phyloP scores from a whole-genome alignment of 1,140 invertebrate species.

The Leptinotarsa lineolata region DNA sequence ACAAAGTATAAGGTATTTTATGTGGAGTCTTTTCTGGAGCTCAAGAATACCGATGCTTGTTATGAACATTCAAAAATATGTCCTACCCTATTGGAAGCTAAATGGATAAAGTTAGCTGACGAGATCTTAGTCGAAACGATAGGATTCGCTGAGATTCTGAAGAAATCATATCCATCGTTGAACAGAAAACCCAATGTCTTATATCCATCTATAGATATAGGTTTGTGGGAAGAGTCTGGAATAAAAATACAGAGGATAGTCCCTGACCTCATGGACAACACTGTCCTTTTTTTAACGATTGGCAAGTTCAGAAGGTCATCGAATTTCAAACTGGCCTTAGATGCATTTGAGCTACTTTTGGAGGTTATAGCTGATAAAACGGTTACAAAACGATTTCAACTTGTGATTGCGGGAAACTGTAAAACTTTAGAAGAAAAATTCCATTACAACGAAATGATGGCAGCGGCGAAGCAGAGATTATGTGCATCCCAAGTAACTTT shows the following conservation, averaged over 20 bases:
- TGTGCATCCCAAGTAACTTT: constrained; percentile 49
- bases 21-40: constrained; percentile 38
- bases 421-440: constrained; percentile 37
- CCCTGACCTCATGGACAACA: constrained; percentile 46
- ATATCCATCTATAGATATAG: constrained; percentile 46
- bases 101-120: constrained; percentile 43
- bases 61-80: constrained; percentile 38
- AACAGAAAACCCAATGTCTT: constrained; percentile 37
- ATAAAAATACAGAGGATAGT: constrained; percentile 47
- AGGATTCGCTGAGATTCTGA: constrained; percentile 44
- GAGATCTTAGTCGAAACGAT: constrained; percentile 46
- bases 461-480: constrained; percentile 38
- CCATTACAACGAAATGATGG: constrained; percentile 46
- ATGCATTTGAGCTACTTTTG: constrained; percentile 46
- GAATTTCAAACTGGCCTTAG: constrained; percentile 48
- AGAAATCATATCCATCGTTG: constrained; percentile 43
- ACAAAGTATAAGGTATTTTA: constrained; percentile 42
- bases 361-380: constrained; percentile 36
- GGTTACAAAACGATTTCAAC: constrained; percentile 41
- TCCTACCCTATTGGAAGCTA: constrained; percentile 43
- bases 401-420: constrained; percentile 49
- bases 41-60: constrained; percentile 37
- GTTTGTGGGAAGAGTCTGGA: constrained; percentile 43
- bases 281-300: constrained; percentile 45
- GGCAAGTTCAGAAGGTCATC: constrained; percentile 45